phyloP scores from a whole-genome alignment of 2,113 vertebrate species.

The Passer montanus region DNA sequence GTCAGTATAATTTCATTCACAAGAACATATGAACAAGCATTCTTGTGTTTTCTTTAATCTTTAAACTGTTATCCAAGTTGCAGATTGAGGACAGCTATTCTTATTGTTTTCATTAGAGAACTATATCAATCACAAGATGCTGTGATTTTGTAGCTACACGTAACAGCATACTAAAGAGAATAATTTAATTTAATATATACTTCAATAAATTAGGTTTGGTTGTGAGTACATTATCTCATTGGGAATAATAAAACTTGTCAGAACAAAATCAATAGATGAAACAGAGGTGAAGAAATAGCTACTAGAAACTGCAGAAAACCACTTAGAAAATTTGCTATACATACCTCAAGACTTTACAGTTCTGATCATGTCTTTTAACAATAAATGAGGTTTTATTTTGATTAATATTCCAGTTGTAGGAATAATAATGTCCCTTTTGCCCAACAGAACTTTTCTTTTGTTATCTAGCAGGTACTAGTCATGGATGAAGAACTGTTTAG shows the following conservation, averaged over 20 bases:
- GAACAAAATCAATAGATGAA: background rate
- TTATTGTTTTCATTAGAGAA: background rate
- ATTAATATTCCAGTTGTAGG: background rate
- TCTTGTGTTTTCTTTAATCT: background rate
- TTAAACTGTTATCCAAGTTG: background rate
- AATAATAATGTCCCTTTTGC: background rate
- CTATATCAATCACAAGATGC: background rate
- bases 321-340: background rate
- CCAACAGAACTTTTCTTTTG: background rate
- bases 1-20: background rate
- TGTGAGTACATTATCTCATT: background rate
- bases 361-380: background rate
- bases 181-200: background rate
- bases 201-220: background rate
- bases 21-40: background rate
- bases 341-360: background rate
- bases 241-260: background rate
- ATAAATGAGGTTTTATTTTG: background rate
- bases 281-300: background rate
- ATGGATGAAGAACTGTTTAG: constrained; percentile 74
- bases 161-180: background rate
- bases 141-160: background rate
- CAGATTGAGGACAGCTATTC: background rate
- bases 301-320: background rate
- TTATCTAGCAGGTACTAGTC: constrained; percentile 76